These are phyloP conservation scores for Tupaia chinensis DNA, from an alignment of 2,113 vertebrate genomes.

Conservation along the genomic window DNA sequence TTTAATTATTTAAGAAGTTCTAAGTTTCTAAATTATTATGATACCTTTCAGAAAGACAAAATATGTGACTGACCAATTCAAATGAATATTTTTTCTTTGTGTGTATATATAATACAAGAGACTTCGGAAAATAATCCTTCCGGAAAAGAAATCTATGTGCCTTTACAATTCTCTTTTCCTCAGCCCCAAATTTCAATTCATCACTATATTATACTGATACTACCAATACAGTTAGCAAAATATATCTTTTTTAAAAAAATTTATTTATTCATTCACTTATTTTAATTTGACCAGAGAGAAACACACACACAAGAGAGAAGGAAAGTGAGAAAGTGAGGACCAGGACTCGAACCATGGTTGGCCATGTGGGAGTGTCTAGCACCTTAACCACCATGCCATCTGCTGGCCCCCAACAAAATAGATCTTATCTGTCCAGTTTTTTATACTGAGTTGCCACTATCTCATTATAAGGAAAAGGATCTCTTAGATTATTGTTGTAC, in stretches of 20 bases:
- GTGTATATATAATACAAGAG: neutral
- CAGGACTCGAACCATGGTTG: too few species aligned
- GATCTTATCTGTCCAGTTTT: neutral
- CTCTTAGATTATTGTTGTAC: neutral
- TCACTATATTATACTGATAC: neutral
- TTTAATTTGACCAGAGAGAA: too few species aligned
- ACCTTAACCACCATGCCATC: too few species aligned
- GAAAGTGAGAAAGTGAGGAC: too few species aligned
- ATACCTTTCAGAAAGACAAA: neutral
- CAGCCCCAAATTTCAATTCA: neutral
- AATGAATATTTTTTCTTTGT: neutral
- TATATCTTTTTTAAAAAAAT: too few species aligned
- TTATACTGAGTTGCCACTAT: fast-evolving
- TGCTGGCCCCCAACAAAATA: neutral
- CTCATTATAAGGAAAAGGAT: neutral
- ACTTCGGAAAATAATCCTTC: neutral
- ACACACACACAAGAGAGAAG: too few species aligned
- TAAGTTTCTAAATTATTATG: neutral
- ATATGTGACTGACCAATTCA: neutral
- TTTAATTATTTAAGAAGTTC: neutral
- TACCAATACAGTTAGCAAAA: too few species aligned
- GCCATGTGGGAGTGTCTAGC: too few species aligned
- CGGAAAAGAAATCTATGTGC: neutral
- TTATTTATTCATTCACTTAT: too few species aligned
- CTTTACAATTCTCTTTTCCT: neutral